A percentile compares a stretch with the other conserved stretches of the same genome.
phyloP scores from a whole-genome alignment of 1,140 invertebrate species.

The Araneus ventricosus region DNA sequence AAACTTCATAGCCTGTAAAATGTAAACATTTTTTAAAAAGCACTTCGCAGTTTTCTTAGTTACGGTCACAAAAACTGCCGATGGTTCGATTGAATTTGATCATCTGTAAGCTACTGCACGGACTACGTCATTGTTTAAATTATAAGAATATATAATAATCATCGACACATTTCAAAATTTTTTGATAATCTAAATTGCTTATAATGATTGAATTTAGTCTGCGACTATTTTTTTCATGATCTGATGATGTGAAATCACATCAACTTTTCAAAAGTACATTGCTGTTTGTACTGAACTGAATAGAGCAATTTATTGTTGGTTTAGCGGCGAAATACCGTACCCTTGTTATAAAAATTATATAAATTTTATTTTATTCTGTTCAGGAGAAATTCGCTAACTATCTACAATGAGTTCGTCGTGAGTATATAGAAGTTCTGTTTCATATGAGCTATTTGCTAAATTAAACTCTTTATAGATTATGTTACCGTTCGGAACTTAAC shows the following conservation, averaged over 20 bases:
- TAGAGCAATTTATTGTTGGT: neutral
- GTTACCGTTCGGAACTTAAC: no score
- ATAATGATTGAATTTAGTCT: no score
- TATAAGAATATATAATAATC: no score
- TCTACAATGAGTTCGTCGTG: neutral
- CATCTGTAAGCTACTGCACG: no score
- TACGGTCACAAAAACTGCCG: neutral
- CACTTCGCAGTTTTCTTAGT: neutral
- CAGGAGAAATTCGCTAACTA: neutral
- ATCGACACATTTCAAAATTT: no score
- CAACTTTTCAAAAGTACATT: neutral
- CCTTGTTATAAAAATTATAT: neutral
- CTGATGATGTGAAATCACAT: neutral
- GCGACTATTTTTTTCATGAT: neutral
- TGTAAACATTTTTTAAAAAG: constrained; percentile 1
- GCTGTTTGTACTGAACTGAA: neutral
- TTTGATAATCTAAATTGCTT: no score
- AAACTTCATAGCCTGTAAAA: neutral
- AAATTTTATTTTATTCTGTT: neutral
- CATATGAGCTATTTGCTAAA: no score
- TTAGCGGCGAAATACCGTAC: neutral
- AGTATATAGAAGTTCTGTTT: neutral
- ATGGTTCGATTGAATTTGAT: neutral
- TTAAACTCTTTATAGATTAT: no score
- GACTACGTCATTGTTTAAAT: no score